Percentiles rank a stretch among this genome's conserved stretches.
Conservation (phyloP, 1,140 invertebrate species). For the Heterodera carotae region DNA sequence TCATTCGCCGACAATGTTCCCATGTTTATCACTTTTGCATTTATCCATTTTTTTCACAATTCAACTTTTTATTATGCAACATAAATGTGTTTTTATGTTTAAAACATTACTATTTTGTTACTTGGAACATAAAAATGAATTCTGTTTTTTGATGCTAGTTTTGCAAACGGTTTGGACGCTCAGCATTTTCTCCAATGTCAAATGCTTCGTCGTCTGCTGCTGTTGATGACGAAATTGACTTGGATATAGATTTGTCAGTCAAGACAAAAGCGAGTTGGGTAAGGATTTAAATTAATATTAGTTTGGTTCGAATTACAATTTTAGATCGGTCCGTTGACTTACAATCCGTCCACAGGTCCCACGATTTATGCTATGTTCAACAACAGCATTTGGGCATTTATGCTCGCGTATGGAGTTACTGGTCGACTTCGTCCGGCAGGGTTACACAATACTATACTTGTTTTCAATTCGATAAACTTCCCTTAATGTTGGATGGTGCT, state of each 20-base stretch:
- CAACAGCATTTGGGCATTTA: constrained; percentile 14
- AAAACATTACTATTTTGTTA: background rate
- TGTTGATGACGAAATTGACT: background rate
- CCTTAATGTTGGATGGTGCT: background rate
- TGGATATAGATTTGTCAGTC: background rate
- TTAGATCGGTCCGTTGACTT: background rate
- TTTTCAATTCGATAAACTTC: background rate
- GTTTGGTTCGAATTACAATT: background rate
- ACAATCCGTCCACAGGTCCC: constrained; percentile 19
- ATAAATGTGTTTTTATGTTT: background rate
- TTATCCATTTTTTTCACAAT: background rate
- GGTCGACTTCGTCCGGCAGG: background rate
- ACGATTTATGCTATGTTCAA: constrained; percentile 25
- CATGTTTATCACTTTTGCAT: too few relatives aligned
- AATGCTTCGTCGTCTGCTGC: background rate
- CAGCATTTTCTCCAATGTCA: background rate
- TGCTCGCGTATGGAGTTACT: constrained; percentile 1
- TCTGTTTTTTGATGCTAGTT: too few relatives aligned
- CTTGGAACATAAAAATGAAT: too few relatives aligned
- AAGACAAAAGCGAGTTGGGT: background rate
- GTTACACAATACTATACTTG: constrained; percentile 1
- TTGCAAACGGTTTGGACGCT: too few relatives aligned
- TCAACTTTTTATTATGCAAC: background rate
- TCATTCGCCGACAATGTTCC: background rate
- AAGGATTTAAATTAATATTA: background rate